Conservation (phyloP, 2,888 invertebrate species). For the Erebia epiphron region DNA sequence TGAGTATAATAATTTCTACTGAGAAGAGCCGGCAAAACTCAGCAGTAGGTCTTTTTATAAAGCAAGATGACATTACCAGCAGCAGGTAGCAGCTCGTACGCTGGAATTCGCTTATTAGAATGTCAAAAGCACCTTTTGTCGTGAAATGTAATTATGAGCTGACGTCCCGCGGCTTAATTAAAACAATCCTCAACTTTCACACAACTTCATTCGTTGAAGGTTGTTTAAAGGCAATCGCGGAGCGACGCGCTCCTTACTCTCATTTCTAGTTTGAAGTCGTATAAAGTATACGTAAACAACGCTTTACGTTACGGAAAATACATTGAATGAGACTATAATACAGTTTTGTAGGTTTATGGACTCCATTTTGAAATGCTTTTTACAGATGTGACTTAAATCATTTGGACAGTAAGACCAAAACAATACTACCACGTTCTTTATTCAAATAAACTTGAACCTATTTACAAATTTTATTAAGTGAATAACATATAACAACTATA, state of each 20-base stretch:
- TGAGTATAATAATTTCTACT: too few species aligned
- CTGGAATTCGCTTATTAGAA: conserved; percentile 14
- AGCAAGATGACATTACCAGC: background rate
- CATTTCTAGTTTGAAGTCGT: conserved; percentile 3
- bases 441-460: too few species aligned
- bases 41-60: too few species aligned
- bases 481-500: too few species aligned
- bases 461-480: too few species aligned
- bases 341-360: background rate
- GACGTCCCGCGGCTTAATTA: conserved; percentile 36
- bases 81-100: background rate
- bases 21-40: too few species aligned
- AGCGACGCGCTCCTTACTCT: background rate
- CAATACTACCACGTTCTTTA: too few species aligned
- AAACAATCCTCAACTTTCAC: conserved; percentile 35
- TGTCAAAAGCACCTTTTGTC: conserved; percentile 33
- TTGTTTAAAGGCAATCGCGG: conserved; percentile 5
- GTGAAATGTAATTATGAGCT: conserved; percentile 36
- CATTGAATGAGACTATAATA: background rate
- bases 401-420: background rate
- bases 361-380: background rate
- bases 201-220: conserved; percentile 29
- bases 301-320: background rate
- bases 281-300: background rate
- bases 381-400: background rate